Percentiles rank a stretch among this genome's conserved stretches.
Evolutionary conservation across 2,797 vertebrate genomes (phyloP).

Genomic region (Bradypus variegatus): DNA sequence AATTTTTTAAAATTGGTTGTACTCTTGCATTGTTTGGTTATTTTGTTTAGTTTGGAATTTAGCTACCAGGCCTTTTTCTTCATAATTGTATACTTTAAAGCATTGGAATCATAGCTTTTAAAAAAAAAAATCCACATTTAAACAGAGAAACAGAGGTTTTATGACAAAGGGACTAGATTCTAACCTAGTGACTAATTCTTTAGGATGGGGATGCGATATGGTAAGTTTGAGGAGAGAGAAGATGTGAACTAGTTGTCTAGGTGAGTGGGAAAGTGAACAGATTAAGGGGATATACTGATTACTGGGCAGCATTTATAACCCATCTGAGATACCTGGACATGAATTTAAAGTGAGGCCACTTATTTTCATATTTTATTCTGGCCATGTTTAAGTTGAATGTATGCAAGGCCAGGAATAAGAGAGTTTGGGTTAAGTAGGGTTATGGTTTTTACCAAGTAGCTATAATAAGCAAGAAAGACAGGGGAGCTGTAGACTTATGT

Average conservation of each 20-base stretch:
- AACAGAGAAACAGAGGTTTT: not conserved
- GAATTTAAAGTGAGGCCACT: not conserved
- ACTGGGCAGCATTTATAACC: not conserved
- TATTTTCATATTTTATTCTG: not conserved
- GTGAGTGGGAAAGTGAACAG: not conserved
- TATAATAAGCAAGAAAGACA: not conserved
- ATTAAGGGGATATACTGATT: not conserved
- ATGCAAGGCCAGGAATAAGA: not conserved
- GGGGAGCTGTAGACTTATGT: not conserved
- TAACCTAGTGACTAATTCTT: not conserved
- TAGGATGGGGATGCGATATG: not conserved
- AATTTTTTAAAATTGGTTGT: not conserved
- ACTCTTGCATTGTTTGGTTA: not conserved
- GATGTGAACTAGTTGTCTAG: not conserved
- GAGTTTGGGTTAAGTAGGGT: not conserved
- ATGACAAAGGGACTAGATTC: not conserved
- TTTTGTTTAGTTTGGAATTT: conserved; percentile 17
- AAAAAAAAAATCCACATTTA: not conserved
- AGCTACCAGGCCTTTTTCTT: not conserved
- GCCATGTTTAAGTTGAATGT: not conserved
- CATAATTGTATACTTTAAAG: conserved; percentile 1
- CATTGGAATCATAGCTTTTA: not conserved
- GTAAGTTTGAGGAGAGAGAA: not conserved
- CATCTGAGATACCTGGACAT: not conserved
- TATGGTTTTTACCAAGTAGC: not conserved